A percentile compares a stretch with the other conserved stretches of the same genome.
These are phyloP conservation scores for Chiloscyllium plagiosum DNA, from an alignment of 2,113 vertebrate species.

Conservation along the genomic window DNA sequence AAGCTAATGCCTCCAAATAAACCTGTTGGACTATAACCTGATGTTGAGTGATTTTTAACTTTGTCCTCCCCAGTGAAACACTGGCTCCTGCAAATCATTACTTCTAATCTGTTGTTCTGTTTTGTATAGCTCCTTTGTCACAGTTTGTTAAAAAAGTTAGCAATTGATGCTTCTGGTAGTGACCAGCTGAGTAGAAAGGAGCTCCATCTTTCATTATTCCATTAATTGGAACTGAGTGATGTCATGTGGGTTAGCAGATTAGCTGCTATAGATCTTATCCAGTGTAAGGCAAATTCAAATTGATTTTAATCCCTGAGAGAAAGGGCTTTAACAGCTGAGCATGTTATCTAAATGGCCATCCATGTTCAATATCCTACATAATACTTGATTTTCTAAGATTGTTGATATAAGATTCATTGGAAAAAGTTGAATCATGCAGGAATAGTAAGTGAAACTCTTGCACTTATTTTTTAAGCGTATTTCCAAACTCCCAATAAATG, in stretches of 20 bases:
- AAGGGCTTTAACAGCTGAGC: slow-evolving; percentile 7
- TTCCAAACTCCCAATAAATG: neutral
- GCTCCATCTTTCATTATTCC: neutral
- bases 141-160: neutral
- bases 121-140: neutral
- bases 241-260: slow-evolving; percentile 4
- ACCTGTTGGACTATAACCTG: no score
- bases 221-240: neutral
- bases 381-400: neutral
- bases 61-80: no score
- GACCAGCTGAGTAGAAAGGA: neutral
- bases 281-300: slow-evolving; percentile 22
- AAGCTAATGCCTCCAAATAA: no score
- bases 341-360: neutral
- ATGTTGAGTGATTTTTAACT: no score
- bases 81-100: neutral
- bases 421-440: neutral
- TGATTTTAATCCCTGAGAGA: slow-evolving; percentile 4
- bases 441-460: neutral
- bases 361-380: neutral
- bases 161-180: neutral
- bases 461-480: neutral
- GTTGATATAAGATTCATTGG: neutral
- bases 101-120: neutral
- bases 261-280: neutral